Base-by-base conservation (phyloP, 2,113 vertebrate genomes). In the Aptenodytes forsteri region DNA sequence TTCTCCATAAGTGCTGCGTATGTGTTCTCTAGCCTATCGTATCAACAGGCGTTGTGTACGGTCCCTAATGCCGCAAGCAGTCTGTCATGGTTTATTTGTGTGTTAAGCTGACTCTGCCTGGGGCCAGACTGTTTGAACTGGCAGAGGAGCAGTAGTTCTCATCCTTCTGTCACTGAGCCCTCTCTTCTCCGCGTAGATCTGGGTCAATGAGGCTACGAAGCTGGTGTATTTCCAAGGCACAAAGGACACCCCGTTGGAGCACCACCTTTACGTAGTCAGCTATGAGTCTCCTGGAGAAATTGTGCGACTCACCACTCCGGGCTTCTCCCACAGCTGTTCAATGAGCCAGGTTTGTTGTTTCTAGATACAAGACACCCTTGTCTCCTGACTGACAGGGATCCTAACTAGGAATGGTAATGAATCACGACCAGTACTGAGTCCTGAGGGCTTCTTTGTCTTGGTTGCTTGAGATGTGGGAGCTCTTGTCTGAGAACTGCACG, bases 221-320 rank as follows among this genome's bases (percentile, higher is more conserved):
- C 95, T 99, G 97, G 99, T 99, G 87, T 99, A 99, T 79, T 99
- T 99, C 98, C 99, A 99, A 98, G 99, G 99, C 90, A 99, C 99
- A 0, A 99, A 98, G 97, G 99, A 99, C 98, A 99, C 99, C 11
- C 99, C 99, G 0, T 94, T 99, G 97, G 99, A 99, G 94, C 99
- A 99, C 62, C 99, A 99, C 95, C 99, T 99, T 49, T 99, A 99
- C 1, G 99, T 99, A 42, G 99, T 99, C 90, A 99, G 99, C 98
- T 99, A 99, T 3, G 99, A 99, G 46, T 95, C 83, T 1, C 99
- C 99, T 0, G 98, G 99, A 8, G 99, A 99, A 62, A 98, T 99
- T 12, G 97, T 99, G 92, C 98, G 99, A 66, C 98, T 99, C 89
- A 99, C 99, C 87, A 99, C 99, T 0, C 98, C 98, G 0, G 99